These are phyloP conservation scores for Alauda arvensis DNA, from an alignment of 2,797 vertebrate genomes.

Conservation along the genomic window DNA sequence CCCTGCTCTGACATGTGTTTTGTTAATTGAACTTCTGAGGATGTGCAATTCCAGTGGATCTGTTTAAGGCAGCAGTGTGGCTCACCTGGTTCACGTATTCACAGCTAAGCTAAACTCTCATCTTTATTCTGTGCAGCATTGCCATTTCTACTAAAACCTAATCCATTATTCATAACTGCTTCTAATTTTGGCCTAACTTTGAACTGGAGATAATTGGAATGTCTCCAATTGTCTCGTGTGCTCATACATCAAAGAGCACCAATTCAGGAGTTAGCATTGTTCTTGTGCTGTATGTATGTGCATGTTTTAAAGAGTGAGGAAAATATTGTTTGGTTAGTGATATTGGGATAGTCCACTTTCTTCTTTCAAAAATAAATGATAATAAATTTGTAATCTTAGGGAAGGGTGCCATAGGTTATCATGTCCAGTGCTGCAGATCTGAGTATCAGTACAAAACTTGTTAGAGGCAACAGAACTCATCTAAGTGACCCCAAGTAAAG, in stretches of 20 bases:
- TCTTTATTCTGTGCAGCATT: constrained; percentile 30
- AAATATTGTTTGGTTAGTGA: not conserved
- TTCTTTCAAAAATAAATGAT: not conserved
- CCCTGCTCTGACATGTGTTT: not conserved
- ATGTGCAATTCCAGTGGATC: not conserved
- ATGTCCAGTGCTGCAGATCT: not conserved
- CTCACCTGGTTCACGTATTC: constrained; percentile 1
- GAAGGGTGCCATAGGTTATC: not conserved
- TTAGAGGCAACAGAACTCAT: not conserved
- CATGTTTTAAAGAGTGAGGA: not conserved
- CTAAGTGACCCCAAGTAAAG: not conserved
- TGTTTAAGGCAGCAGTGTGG: not conserved
- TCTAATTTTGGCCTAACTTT: constrained; percentile 60
- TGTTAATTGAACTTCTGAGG: constrained; percentile 30
- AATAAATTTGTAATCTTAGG: not conserved
- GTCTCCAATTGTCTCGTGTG: constrained; percentile 2
- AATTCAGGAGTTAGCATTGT: not conserved
- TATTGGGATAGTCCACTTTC: not conserved
- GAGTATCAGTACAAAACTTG: not conserved
- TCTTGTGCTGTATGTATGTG: not conserved
- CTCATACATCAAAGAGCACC: constrained; percentile 45
- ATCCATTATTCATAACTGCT: constrained; percentile 57
- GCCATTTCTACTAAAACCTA: constrained; percentile 24
- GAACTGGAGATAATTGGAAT: constrained; percentile 57
- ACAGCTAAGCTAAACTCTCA: constrained; percentile 32